A percentile compares a stretch with the other conserved stretches of the same genome.
phyloP scores from a whole-genome alignment of 2,113 vertebrate species.

The Cavia aperea region DNA sequence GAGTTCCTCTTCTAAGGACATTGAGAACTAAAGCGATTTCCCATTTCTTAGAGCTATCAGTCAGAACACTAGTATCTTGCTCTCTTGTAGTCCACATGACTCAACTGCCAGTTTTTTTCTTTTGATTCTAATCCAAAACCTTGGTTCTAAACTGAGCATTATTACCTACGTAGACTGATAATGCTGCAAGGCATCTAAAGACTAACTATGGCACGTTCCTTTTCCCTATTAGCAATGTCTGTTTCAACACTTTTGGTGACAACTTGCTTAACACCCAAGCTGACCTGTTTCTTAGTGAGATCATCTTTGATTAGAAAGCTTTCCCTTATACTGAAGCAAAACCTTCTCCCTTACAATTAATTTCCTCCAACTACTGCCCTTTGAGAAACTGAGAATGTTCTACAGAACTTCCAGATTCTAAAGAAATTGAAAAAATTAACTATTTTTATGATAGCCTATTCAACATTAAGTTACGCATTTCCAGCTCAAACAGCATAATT shows the following conservation, averaged over 20 bases:
- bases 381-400: background rate
- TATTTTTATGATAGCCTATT: background rate
- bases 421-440: constrained; percentile 17
- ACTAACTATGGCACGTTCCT: background rate
- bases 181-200: constrained; percentile 18
- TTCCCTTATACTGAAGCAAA: constrained; percentile 39
- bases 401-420: constrained; percentile 22
- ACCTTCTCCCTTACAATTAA: background rate
- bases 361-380: background rate
- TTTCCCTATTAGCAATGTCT: constrained; percentile 31
- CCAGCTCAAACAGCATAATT: constrained; percentile 25
- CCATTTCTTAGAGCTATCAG: constrained; percentile 61
- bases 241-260: constrained; percentile 36
- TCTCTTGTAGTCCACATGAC: constrained; percentile 58
- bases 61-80: constrained; percentile 52
- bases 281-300: background rate
- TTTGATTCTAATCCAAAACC: constrained; percentile 48
- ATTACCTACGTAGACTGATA: background rate
- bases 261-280: background rate
- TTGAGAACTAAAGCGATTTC: constrained; percentile 57
- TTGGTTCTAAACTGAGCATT: constrained; percentile 38
- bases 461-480: background rate
- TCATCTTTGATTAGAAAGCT: constrained; percentile 6
- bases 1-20: constrained; percentile 56
- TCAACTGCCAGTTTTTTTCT: constrained; percentile 58